These are phyloP conservation scores for Gila robusta DNA, from an alignment of 2,797 vertebrate species.

Conservation along the genomic window DNA sequence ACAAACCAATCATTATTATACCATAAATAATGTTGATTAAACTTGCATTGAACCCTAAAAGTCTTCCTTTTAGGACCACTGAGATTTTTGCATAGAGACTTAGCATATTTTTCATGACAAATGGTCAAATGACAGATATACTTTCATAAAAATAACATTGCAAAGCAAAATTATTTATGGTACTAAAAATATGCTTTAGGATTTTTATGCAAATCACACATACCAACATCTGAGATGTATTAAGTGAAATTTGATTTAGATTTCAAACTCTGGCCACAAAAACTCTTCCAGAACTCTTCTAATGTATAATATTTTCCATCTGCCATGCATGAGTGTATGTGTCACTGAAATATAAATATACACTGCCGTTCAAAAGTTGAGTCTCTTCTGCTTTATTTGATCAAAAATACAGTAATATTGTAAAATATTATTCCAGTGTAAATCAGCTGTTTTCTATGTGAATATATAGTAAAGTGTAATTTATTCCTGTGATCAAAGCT, in stretches of 20 bases:
- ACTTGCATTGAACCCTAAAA: background rate
- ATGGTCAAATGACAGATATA: background rate
- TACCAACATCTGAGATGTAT: background rate
- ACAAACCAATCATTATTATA: background rate
- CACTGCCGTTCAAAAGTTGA: background rate
- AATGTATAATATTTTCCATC: constrained; percentile 1
- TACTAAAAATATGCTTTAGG: background rate
- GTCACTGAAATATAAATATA: background rate
- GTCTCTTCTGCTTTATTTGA: background rate
- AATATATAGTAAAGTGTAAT: background rate
- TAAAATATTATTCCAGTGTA: background rate
- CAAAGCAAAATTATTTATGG: background rate
- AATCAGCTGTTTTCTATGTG: background rate
- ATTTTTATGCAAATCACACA: constrained; percentile 1
- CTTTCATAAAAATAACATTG: background rate
- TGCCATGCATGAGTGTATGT: background rate
- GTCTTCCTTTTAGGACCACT: background rate
- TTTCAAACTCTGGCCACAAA: constrained; percentile 3
- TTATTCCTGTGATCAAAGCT: background rate
- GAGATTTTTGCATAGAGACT: background rate
- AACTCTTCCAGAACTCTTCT: background rate
- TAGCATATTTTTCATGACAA: background rate
- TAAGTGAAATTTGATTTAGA: background rate
- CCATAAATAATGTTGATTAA: background rate
- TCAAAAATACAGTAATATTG: background rate